Base-by-base conservation (phyloP, 2,888 invertebrate species). In the Thecocarcelia acutangulata region DNA sequence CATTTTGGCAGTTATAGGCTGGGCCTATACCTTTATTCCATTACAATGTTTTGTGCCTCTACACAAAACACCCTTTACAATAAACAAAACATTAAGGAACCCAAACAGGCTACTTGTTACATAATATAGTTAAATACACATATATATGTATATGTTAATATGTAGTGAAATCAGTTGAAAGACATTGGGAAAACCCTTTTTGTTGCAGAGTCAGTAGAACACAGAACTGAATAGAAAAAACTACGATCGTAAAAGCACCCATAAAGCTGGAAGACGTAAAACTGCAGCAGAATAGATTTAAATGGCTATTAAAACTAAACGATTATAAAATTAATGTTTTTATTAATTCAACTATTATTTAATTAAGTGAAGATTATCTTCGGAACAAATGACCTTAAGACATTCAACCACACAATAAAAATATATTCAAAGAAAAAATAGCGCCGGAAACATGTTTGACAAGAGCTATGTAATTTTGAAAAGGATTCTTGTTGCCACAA, bases 31-130 rank as follows among this genome's bases (percentile, higher is more conserved):
- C n/a, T n/a, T n/a, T n/a, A n/a, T n/a, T n/a, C n/a, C n/a, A n/a
- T n/a, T n/a, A n/a, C n/a, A n/a, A n/a, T n/a, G n/a, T n/a, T n/a
- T n/a, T n/a, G n/a, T n/a, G n/a, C n/a, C n/a, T n/a, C 19, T 46
- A 63, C 48, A 64, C 19, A 37, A 19, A 37, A 59, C 33, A 56
- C 56, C 28, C 15, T n/a, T n/a, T 24, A 24, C 24, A 17, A 17
- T 1, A 15, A 46, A 46, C 19, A 54, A 15, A 13, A 68, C 19
- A 17, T 11, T 28, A 8, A 37, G 33, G 44, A 12, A 13, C n/a
- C 9, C 46, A 56, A 74, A 19, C 8, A 58, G 63, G 37, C 70
- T 54, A 80, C 80, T 66, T 80, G 80, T 80, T 80, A 66, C 80
- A 76, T 72, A 80, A 80, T 76, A 52, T 52, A 28, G 15, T 17